These are phyloP conservation scores for Clarias fuscus DNA, from an alignment of 2,797 vertebrate species.

Conservation along the genomic window DNA sequence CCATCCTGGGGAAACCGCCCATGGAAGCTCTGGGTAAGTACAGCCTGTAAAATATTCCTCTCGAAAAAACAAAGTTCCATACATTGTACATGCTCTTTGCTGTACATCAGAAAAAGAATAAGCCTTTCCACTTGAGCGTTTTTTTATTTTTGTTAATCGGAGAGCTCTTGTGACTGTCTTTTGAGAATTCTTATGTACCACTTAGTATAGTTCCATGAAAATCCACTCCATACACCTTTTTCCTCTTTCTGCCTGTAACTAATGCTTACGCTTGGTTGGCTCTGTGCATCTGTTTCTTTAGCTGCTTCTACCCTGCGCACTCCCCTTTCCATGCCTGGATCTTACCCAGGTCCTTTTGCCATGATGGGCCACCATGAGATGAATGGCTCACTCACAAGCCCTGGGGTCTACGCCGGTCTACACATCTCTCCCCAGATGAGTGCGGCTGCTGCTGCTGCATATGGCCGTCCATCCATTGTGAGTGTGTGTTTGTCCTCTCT, in stretches of 20 bases:
- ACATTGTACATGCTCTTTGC: not conserved
- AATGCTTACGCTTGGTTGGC: constrained; percentile 53
- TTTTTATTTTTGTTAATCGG: not conserved
- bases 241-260: constrained; percentile 40
- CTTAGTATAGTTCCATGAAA: not conserved
- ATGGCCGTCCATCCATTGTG: constrained; percentile 93
- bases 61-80: not conserved
- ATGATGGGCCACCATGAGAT: constrained; percentile 97
- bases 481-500: constrained; percentile 42
- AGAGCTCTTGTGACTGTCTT: constrained; percentile 13
- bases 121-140: not conserved
- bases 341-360: constrained; percentile 93
- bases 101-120: not conserved
- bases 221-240: not conserved
- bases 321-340: constrained; percentile 93
- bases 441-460: constrained; percentile 89
- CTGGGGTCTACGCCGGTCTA: constrained; percentile 92
- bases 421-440: constrained; percentile 99
- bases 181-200: not conserved
- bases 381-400: constrained; percentile 92
- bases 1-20: constrained; percentile 93
- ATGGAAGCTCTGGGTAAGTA: constrained; percentile 93
- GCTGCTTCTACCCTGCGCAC: constrained; percentile 90
- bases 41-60: not conserved
- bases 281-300: constrained; percentile 47